Conservation (phyloP, 2,888 invertebrate genomes). For the Aricia artaxerxes region DNA sequence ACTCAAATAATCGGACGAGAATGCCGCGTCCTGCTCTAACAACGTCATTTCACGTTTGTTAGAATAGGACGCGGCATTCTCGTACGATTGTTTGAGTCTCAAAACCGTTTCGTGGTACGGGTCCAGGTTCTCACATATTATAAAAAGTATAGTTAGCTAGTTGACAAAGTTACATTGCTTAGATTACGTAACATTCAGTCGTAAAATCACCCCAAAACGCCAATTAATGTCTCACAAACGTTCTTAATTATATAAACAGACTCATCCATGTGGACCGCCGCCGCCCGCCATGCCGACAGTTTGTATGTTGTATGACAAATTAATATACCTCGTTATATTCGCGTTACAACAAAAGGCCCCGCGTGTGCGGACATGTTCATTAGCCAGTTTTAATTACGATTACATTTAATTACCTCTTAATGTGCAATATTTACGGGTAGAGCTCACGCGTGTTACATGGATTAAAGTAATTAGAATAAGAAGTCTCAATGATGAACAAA, state of each 20-base stretch:
- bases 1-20: too few species aligned
- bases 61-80: too few species aligned
- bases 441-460: too few species aligned
- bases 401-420: background rate
- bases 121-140: too few species aligned
- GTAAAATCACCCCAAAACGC: background rate
- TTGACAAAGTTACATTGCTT: too few species aligned
- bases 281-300: background rate
- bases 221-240: background rate
- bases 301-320: background rate
- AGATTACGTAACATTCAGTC: background rate
- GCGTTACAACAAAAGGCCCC: background rate
- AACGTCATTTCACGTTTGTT: too few species aligned
- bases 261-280: background rate
- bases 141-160: too few species aligned
- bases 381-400: background rate
- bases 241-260: background rate
- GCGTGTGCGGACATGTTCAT: background rate
- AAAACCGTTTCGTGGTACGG: too few species aligned
- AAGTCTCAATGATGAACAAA: too few species aligned
- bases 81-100: too few species aligned
- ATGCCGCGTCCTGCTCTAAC: too few species aligned
- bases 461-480: too few species aligned
- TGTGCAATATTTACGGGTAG: background rate
- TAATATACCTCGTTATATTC: conserved; percentile 11